These are phyloP conservation scores for Sarcophaga variegata DNA, from an alignment of 2,888 invertebrate genomes.

Conservation along the genomic window DNA sequence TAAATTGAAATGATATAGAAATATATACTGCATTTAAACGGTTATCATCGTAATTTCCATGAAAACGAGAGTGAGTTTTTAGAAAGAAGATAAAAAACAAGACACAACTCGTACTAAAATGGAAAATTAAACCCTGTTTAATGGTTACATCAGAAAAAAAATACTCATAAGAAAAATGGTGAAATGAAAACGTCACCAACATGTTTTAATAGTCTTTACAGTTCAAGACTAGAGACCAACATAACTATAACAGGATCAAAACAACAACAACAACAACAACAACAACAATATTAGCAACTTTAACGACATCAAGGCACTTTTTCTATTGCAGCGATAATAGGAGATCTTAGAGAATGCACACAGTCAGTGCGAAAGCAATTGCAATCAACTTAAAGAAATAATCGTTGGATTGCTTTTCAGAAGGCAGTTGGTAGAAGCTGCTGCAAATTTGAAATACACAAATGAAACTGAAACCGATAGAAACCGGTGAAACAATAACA, in stretches of 20 bases:
- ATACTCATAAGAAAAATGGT: constrained; percentile 23
- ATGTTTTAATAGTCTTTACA: constrained; percentile 51
- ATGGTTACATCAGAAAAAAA: constrained; percentile 77
- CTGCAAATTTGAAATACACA: constrained; percentile 49
- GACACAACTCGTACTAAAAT: constrained; percentile 75
- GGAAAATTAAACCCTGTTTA: constrained; percentile 80
- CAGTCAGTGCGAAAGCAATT: constrained; percentile 67
- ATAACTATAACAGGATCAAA: constrained; percentile 69
- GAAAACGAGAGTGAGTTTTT: constrained; percentile 65
- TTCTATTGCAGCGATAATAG: constrained; percentile 47
- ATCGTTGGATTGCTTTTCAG: constrained; percentile 46
- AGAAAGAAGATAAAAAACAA: constrained; percentile 10
- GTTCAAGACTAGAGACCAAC: constrained; percentile 62
- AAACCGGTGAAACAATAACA: constrained; percentile 28
- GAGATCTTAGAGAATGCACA: constrained; percentile 51
- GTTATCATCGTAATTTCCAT: neutral
- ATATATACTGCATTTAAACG: too few species aligned
- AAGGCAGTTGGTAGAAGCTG: constrained; percentile 49
- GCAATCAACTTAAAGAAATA: constrained; percentile 53
- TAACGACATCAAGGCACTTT: constrained; percentile 48
- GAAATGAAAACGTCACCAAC: constrained; percentile 39
- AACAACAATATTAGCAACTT: constrained; percentile 9
- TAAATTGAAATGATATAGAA: too few species aligned
- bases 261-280: constrained; percentile 35
- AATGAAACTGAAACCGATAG: constrained; percentile 68